phyloP scores from a whole-genome alignment of 2,888 invertebrate species.

The Limenitis camilla region DNA sequence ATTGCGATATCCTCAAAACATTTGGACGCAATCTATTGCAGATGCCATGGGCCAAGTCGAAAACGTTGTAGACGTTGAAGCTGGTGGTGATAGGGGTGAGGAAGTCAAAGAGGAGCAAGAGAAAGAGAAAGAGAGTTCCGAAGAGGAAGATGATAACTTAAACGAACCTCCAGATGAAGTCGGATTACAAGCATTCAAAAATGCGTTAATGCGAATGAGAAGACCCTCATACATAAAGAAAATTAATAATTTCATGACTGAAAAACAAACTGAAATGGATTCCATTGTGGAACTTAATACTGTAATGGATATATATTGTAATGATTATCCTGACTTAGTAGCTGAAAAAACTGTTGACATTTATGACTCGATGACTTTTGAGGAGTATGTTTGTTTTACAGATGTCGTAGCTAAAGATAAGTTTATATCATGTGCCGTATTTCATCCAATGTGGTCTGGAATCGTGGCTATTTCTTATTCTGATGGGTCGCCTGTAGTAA shows the following conservation, averaged over 20 bases:
- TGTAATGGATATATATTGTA: slow-evolving; percentile 76
- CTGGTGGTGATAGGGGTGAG: slow-evolving; percentile 45
- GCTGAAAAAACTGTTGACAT: slow-evolving; percentile 42
- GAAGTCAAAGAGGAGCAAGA: slow-evolving; percentile 17
- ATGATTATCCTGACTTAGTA: slow-evolving; percentile 75
- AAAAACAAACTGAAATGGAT: slow-evolving; percentile 43
- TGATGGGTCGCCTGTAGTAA: slow-evolving; percentile 67
- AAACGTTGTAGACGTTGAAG: slow-evolving; percentile 37
- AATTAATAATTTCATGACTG: slow-evolving; percentile 45
- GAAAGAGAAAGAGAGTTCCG: slow-evolving; percentile 36
- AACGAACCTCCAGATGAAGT: slow-evolving; percentile 44
- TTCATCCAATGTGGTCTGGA: slow-evolving; percentile 83
- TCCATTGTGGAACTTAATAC: slow-evolving; percentile 61
- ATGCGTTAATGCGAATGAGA: slow-evolving; percentile 48
- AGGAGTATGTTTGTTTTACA: slow-evolving; percentile 78
- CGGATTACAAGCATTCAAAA: slow-evolving; percentile 44
- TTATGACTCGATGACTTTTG: slow-evolving; percentile 53
- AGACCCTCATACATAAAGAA: slow-evolving; percentile 53
- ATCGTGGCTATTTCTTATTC: slow-evolving; percentile 80
- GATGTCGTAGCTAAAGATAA: slow-evolving; percentile 79
- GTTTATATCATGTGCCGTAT: slow-evolving; percentile 77
- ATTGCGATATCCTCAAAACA: slow-evolving; percentile 79
- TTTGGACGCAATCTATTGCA: slow-evolving; percentile 78
- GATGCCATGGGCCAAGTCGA: slow-evolving; percentile 44
- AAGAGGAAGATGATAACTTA: slow-evolving; percentile 33